Evolutionary conservation across 2,797 vertebrate species (phyloP), one percentile per base, ranked within the genome.

Genomic region (Micromesistius poutassou): DNA sequence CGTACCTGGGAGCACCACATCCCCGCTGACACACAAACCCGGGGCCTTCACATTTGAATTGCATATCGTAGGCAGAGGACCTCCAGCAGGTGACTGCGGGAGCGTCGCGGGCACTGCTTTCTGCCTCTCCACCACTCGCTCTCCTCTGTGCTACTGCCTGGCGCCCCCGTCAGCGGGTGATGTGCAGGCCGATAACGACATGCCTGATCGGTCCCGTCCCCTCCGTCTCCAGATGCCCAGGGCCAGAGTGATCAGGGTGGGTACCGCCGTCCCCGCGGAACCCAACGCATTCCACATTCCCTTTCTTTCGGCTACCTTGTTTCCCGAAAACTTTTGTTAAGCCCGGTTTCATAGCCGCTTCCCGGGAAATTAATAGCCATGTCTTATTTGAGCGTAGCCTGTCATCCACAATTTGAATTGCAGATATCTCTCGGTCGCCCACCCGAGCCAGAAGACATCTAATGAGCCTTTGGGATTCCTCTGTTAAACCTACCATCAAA

Each of bases 391-490:
- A 94, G 85, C 79, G 79, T 81, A 86, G 84, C 83, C 87, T 88
- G 86, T 89, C 88, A 86, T 87, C 92, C 92, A 79, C 89, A 74
- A 93, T 92, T 91, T 90, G 91, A 94, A 92, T 91, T 93, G 91
- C 92, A 93, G 92, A 93, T 94, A 89, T 86, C 90, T 91, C 92
- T 93, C 92, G 90, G 89, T 86, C 83, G 82, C 86, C 85, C 78
- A 82, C 84, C 87, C 84, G 80, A 90, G 91, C 88, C 84, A 85
- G 87, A 88, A 89, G 90, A 92, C 90, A 87, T 86, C 91, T 94
- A 95, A 94, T 94, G 94, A 95, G 91, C 92, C 93, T 92, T 92
- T 93, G 91, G 93, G 88, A 93, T 93, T 92, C 85, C 90, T 82
- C 82, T 86, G 90, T 90, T 93, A 93, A 94, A 94, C 91, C 91